These are phyloP conservation scores for Ceratosolen fusciceps DNA, from an alignment of 1,140 invertebrate species.

Conservation along the genomic window DNA sequence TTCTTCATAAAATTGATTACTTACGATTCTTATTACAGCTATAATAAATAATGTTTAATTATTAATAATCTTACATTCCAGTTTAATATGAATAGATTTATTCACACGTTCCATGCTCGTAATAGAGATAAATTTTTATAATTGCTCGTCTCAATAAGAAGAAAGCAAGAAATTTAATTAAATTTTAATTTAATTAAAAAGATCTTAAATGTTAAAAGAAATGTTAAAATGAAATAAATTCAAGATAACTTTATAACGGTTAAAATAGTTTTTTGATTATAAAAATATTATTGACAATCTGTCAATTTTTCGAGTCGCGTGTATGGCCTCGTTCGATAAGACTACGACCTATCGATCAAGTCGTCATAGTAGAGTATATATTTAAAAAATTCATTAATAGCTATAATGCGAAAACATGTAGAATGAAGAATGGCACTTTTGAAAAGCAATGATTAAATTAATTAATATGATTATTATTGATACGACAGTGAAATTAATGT, in stretches of 20 bases:
- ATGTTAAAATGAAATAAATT: too few species aligned
- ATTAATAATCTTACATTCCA: not conserved
- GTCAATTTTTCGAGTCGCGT: too few species aligned
- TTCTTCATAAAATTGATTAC: not conserved
- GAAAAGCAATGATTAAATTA: not conserved
- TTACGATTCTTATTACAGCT: not conserved
- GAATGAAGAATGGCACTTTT: conserved; percentile 17
- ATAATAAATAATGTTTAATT: not conserved
- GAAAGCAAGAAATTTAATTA: not conserved
- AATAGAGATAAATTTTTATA: too few species aligned
- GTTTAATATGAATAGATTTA: too few species aligned
- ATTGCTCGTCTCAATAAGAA: too few species aligned
- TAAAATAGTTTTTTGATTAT: too few species aligned
- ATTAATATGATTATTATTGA: too few species aligned
- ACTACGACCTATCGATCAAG: not conserved
- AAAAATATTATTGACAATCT: too few species aligned
- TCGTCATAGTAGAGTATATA: not conserved
- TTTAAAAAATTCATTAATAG: not conserved
- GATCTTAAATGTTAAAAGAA: too few species aligned
- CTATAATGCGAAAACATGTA: not conserved
- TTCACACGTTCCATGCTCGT: too few species aligned
- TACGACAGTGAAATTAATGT: too few species aligned
- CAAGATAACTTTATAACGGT: too few species aligned
- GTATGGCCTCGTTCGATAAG: not conserved
- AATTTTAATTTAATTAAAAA: not conserved